Percentiles rank a stretch among this genome's conserved stretches.
Evolutionary conservation across 2,113 vertebrate species (phyloP).

Genomic region (Silurus glanis): DNA sequence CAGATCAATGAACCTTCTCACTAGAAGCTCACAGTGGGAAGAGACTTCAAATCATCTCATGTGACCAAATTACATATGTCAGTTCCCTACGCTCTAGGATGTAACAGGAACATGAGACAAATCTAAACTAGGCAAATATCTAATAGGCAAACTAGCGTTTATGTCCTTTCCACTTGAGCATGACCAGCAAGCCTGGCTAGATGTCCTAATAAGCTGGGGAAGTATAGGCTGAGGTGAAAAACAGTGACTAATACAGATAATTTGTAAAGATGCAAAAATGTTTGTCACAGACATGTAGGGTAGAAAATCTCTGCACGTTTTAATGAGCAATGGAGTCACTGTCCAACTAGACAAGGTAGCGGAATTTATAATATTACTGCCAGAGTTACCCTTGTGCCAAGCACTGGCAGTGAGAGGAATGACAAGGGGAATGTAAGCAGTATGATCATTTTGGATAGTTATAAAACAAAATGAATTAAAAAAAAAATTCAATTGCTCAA

Average conservation of each 20-base stretch:
- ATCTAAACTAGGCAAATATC: not conserved
- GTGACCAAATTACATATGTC: constrained; percentile 3
- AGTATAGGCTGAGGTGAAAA: not conserved
- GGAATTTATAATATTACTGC: not conserved
- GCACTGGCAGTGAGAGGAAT: not conserved
- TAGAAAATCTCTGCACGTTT: not conserved
- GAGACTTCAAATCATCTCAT: not conserved
- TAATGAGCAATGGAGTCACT: not conserved
- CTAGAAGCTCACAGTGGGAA: not conserved
- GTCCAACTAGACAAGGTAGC: not conserved
- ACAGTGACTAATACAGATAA: not conserved
- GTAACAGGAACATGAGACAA: constrained; percentile 1
- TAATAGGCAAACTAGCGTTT: not conserved
- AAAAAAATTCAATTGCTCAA: not conserved
- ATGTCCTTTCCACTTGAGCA: not conserved
- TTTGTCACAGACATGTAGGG: not conserved
- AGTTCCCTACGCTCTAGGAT: not conserved
- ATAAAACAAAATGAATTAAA: not conserved
- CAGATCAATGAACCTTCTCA: constrained; percentile 21
- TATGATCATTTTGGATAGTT: not conserved
- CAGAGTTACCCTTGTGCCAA: not conserved
- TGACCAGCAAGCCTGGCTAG: not conserved
- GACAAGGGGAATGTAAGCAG: not conserved
- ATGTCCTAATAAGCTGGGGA: not conserved
- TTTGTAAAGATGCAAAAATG: not conserved